A percentile compares a stretch with the other conserved stretches of the same genome.
Evolutionary conservation across 2,797 vertebrate species (phyloP).

Genomic region (Eutrigla gurnardus): DNA sequence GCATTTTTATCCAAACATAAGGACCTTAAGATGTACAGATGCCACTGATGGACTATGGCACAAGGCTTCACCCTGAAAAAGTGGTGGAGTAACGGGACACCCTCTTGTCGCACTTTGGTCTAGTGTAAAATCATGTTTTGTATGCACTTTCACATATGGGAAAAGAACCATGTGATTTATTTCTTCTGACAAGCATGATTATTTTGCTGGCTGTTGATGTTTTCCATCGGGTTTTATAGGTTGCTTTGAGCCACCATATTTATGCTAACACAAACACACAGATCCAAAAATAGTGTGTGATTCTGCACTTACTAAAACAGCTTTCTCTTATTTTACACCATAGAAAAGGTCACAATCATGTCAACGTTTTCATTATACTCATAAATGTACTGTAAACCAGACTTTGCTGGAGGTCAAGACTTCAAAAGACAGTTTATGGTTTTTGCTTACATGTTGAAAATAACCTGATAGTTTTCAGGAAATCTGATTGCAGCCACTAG

Average conservation of each 20-base stretch:
- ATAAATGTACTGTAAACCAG: slow-evolving; percentile 76
- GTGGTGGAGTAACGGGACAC: slow-evolving; percentile 58
- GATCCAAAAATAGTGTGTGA: slow-evolving; percentile 60
- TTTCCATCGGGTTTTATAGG: slow-evolving; percentile 63
- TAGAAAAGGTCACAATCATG: slow-evolving; percentile 39
- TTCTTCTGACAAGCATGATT: slow-evolving; percentile 77
- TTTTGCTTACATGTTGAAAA: slow-evolving; percentile 69
- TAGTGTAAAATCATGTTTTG: slow-evolving; percentile 74
- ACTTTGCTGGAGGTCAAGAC: slow-evolving; percentile 73
- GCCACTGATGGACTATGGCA: slow-evolving; percentile 56
- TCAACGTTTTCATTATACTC: slow-evolving; percentile 51
- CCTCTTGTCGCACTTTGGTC: slow-evolving; percentile 75
- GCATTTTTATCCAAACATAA: slow-evolving; percentile 60
- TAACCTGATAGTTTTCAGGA: slow-evolving; percentile 75
- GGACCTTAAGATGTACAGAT: slow-evolving; percentile 76
- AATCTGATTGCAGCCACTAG: slow-evolving; percentile 82
- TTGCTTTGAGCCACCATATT: slow-evolving; percentile 70
- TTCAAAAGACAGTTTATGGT: slow-evolving; percentile 58
- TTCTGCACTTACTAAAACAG: slow-evolving; percentile 61
- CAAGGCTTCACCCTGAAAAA: slow-evolving; percentile 37
- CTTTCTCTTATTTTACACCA: slow-evolving; percentile 51
- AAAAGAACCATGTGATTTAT: slow-evolving; percentile 68
- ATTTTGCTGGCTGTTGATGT: slow-evolving; percentile 74
- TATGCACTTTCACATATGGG: slow-evolving; percentile 76
- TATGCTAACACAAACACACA: slow-evolving; percentile 67